phyloP scores from a whole-genome alignment of 2,888 invertebrate genomes.

The Campoplex nolae region DNA sequence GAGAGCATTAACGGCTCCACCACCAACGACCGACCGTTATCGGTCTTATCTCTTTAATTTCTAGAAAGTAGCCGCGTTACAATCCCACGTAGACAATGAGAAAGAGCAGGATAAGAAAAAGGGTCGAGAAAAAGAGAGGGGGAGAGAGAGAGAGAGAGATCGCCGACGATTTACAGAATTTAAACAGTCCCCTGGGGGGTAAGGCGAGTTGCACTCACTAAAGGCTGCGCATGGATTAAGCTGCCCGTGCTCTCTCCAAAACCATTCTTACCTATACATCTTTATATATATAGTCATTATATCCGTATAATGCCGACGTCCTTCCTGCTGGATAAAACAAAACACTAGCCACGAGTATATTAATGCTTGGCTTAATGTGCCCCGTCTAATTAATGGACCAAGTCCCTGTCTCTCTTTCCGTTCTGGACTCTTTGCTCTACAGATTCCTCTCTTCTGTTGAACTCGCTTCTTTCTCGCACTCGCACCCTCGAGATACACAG shows the following conservation, averaged over 20 bases:
- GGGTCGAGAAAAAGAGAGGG: background rate
- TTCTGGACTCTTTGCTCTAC: constrained; percentile 76
- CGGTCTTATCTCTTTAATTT: constrained; percentile 78
- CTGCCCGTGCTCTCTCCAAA: constrained; percentile 69
- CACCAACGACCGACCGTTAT: constrained; percentile 74
- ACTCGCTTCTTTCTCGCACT: constrained; percentile 16
- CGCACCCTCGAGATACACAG: constrained; percentile 38
- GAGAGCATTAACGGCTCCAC: constrained; percentile 56
- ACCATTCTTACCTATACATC: constrained; percentile 65
- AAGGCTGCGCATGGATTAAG: constrained; percentile 76
- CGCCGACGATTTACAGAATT: constrained; percentile 82
- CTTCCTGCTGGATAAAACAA: constrained; percentile 84
- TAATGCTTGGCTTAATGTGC: constrained; percentile 84
- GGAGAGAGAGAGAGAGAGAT: constrained; percentile 38
- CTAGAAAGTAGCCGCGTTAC: constrained; percentile 72
- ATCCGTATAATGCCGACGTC: constrained; percentile 70
- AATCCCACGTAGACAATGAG: constrained; percentile 28
- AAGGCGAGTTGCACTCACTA: constrained; percentile 73
- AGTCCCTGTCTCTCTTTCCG: constrained; percentile 60
- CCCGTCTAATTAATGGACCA: constrained; percentile 84
- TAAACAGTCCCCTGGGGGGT: constrained; percentile 82
- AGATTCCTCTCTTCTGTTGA: constrained; percentile 29
- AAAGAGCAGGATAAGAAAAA: constrained; percentile 12
- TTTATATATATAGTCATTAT: constrained; percentile 52
- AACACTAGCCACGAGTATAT: constrained; percentile 84